A percentile compares a stretch with the other conserved stretches of the same genome.
Conservation (phyloP, 2,113 vertebrate species). For the Gymnobelideus leadbeateri region DNA sequence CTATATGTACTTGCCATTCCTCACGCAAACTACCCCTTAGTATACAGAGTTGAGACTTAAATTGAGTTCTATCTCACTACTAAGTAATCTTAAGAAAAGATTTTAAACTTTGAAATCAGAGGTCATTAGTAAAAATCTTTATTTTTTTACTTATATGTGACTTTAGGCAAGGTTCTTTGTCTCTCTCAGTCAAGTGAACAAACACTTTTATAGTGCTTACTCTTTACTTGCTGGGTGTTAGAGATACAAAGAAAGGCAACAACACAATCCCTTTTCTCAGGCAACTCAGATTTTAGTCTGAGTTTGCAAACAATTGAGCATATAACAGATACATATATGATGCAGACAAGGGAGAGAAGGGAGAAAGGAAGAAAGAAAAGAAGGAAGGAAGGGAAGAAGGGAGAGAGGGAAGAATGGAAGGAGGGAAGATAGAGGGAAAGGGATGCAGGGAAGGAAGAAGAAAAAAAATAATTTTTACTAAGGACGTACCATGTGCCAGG, state of each 20-base stretch:
- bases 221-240: neutral
- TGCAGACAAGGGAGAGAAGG: neutral
- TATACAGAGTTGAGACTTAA: neutral
- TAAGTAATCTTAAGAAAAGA: neutral
- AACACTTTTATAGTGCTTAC: neutral
- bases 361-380: neutral
- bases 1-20: neutral
- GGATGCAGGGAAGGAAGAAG: neutral
- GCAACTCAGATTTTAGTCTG: neutral
- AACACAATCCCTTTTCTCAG: too few relatives aligned
- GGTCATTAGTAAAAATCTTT: neutral
- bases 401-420: fast-evolving
- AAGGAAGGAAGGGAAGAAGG: neutral
- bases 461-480: neutral
- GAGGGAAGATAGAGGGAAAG: neutral
- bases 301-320: neutral
- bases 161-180: neutral
- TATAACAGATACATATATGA: neutral
- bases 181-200: neutral
- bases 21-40: neutral
- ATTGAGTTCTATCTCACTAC: neutral
- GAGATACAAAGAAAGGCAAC: too few relatives aligned
- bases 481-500: neutral
- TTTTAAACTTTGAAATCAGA: neutral
- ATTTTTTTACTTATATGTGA: neutral